These are phyloP conservation scores for Onychostruthus taczanowskii DNA, from an alignment of 2,113 vertebrate genomes.

Conservation along the genomic window DNA sequence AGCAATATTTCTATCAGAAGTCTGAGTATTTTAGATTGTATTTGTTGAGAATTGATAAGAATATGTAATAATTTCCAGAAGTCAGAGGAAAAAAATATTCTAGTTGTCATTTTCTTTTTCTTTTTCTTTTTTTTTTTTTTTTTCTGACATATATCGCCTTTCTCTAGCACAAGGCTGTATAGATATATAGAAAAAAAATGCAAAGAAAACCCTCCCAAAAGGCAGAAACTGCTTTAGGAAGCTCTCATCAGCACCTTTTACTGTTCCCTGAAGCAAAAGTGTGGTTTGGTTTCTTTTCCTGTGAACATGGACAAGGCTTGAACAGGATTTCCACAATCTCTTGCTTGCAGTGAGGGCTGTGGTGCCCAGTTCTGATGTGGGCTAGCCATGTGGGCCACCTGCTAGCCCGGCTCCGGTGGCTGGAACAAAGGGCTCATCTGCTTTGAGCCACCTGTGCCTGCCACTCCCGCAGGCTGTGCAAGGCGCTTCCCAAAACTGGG, in stretches of 20 bases:
- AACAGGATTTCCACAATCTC: neutral
- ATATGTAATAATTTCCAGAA: constrained; percentile 52
- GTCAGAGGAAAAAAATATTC: constrained; percentile 54
- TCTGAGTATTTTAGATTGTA: constrained; percentile 52
- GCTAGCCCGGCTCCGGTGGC: neutral
- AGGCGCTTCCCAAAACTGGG: neutral
- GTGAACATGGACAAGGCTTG: neutral
- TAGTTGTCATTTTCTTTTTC: neutral
- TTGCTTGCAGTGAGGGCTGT: neutral
- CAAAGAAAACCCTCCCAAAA: neutral
- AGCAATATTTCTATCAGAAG: constrained; percentile 48
- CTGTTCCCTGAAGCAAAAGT: neutral
- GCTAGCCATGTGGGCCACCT: too few species aligned
- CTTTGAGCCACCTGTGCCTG: neutral
- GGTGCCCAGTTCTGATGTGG: neutral
- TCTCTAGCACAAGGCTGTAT: neutral
- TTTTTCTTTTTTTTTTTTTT: too few species aligned
- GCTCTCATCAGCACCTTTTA: neutral
- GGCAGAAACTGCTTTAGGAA: neutral
- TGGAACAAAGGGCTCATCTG: accelerated
- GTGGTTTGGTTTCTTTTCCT: neutral
- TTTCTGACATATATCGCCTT: neutral
- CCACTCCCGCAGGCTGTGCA: too few species aligned
- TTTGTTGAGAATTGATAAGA: constrained; percentile 62
- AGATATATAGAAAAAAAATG: neutral